A percentile compares a stretch with the other conserved stretches of the same genome.
Conservation (phyloP, 2,113 vertebrate genomes). For the Delphinapterus leucas region DNA sequence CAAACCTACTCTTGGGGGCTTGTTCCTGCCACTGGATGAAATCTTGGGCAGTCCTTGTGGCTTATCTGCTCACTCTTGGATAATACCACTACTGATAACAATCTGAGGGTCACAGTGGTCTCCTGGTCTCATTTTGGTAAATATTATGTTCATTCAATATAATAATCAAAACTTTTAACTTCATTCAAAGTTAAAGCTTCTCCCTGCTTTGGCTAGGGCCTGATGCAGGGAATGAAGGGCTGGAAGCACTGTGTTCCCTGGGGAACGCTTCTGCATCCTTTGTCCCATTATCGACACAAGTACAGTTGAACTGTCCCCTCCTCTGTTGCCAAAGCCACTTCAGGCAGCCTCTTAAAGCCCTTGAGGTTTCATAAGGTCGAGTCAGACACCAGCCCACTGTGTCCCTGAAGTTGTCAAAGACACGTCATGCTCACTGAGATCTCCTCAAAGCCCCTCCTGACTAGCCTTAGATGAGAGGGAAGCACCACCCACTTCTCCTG, state of each 20-base stretch:
- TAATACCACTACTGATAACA: too few species aligned
- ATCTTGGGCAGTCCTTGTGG: background rate
- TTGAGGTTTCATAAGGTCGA: background rate
- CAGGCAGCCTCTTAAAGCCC: background rate
- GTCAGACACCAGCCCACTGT: background rate
- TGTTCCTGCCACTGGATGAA: background rate
- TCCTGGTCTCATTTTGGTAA: background rate
- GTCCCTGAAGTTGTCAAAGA: background rate
- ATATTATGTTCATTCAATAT: background rate
- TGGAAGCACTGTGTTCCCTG: fast-evolving
- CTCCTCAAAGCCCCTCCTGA: background rate
- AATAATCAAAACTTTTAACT: background rate
- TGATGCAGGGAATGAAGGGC: background rate
- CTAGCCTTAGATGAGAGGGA: background rate
- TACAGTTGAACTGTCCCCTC: background rate
- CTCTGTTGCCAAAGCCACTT: background rate
- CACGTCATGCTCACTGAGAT: background rate
- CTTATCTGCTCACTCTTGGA: background rate
- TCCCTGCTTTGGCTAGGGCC: background rate
- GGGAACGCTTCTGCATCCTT: background rate
- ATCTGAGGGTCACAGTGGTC: background rate
- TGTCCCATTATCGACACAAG: background rate
- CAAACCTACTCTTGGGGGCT: background rate
- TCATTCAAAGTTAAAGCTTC: background rate
- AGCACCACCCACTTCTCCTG: background rate